Percentiles rank a stretch among this genome's conserved stretches.
Evolutionary conservation across 2,888 invertebrate genomes (phyloP).

Genomic region (Zhengitettix transpicula): DNA sequence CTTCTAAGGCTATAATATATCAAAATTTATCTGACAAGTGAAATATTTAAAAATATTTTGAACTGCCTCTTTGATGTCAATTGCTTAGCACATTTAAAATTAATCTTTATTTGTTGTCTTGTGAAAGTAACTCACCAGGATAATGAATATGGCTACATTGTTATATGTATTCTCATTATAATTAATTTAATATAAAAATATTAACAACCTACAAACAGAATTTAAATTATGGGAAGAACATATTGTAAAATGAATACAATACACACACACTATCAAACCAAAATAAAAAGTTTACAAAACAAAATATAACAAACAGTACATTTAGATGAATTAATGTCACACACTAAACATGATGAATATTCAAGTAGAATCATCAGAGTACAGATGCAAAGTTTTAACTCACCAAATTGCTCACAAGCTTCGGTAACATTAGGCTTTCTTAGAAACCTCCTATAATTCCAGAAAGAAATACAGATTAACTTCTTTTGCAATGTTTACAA

Average conservation of each 20-base stretch:
- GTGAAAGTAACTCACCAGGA: no score
- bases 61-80: no score
- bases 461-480: not conserved
- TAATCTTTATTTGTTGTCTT: no score
- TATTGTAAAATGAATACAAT: no score
- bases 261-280: no score
- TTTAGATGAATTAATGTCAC: not conserved
- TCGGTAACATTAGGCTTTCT: conserved; percentile 63
- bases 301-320: not conserved
- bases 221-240: no score
- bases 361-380: not conserved
- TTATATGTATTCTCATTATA: no score
- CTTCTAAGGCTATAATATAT: not conserved
- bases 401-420: conserved; percentile 57
- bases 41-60: not conserved
- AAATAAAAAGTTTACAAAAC: not conserved
- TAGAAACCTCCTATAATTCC: conserved; percentile 46
- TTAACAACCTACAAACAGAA: no score
- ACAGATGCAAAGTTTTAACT: conserved; percentile 12
- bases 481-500: not conserved
- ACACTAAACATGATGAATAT: not conserved
- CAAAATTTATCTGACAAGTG: not conserved
- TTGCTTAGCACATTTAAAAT: no score
- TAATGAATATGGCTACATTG: no score
- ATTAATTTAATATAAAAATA: no score